These are phyloP conservation scores for Tanaodytes sp. DNA, from an alignment of 2,888 invertebrate genomes.

Conservation along the genomic window DNA sequence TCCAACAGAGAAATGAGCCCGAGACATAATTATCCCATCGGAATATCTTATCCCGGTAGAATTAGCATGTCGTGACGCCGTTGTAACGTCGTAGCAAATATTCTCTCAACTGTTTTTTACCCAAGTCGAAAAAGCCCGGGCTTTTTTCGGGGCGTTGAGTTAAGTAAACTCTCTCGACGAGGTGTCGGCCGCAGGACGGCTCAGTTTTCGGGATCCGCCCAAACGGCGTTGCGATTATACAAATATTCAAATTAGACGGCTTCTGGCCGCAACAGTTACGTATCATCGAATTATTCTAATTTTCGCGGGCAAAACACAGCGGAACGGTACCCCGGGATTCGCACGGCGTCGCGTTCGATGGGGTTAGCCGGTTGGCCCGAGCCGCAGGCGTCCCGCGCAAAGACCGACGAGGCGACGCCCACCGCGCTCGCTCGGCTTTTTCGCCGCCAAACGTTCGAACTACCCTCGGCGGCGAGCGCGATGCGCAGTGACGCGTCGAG, in stretches of 20 bases:
- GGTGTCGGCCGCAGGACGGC: slow-evolving; percentile 66
- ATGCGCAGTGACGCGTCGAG: slow-evolving; percentile 39
- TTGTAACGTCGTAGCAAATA: slow-evolving; percentile 14
- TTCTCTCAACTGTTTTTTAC: slow-evolving; percentile 29
- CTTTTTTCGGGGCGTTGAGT: slow-evolving; percentile 61
- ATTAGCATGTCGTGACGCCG: slow-evolving; percentile 5
- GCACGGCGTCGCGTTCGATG: slow-evolving; percentile 26
- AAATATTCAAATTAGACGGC: slow-evolving; percentile 71
- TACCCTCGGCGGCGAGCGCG: slow-evolving; percentile 31
- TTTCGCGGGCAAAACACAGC: slow-evolving; percentile 67
- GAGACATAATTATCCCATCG: not conserved
- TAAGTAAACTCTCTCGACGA: slow-evolving; percentile 54
- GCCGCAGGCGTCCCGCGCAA: slow-evolving; percentile 24
- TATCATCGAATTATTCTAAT: slow-evolving; percentile 73
- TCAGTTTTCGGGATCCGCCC: slow-evolving; percentile 70
- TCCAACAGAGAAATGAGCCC: no score
- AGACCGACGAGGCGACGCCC: slow-evolving; percentile 47
- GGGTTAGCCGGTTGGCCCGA: slow-evolving; percentile 14
- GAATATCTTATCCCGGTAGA: not conserved
- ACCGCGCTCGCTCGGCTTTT: slow-evolving; percentile 23
- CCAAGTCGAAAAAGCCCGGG: slow-evolving; percentile 25
- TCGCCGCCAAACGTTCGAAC: slow-evolving; percentile 32
- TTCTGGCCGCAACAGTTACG: slow-evolving; percentile 73
- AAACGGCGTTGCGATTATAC: slow-evolving; percentile 73
- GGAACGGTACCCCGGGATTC: slow-evolving; percentile 31